Conservation (phyloP, 2,797 vertebrate genomes). For the Mionectes olivaceus region DNA sequence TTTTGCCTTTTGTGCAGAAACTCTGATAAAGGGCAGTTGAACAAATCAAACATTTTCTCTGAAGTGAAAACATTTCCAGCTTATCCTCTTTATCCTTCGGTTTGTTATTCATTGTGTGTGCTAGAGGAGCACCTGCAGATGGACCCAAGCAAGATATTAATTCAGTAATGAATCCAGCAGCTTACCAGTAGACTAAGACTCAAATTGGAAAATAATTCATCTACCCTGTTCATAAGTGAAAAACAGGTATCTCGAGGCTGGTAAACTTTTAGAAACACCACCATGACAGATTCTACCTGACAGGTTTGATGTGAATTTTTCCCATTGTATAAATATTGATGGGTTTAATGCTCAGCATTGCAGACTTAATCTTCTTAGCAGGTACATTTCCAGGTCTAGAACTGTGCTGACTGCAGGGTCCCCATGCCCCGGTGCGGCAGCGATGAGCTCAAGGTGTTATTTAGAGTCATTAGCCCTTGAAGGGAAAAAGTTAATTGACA, state of each 20-base stretch:
- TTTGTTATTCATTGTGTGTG: rapidly evolving
- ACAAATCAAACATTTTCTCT: neutral
- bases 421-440: rapidly evolving
- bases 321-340: slow-evolving; percentile 22
- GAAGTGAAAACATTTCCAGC: neutral
- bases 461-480: slow-evolving; percentile 12
- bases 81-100: neutral
- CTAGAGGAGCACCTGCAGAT: neutral
- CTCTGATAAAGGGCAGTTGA: neutral
- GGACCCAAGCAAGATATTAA: neutral
- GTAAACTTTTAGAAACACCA: slow-evolving; percentile 21
- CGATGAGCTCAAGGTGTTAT: neutral
- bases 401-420: neutral
- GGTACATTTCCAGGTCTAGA: neutral
- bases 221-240: neutral
- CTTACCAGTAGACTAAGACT: neutral
- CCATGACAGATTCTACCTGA: neutral
- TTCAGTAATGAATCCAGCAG: neutral
- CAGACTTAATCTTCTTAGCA: slow-evolving; percentile 35
- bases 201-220: neutral
- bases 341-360: neutral
- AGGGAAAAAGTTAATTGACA: slow-evolving; percentile 16
- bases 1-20: neutral
- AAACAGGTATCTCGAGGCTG: neutral
- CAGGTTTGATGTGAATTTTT: slow-evolving; percentile 5